Evolutionary conservation across 2,888 invertebrate species (phyloP).

Genomic region (Yponomeuta plumbellus): DNA sequence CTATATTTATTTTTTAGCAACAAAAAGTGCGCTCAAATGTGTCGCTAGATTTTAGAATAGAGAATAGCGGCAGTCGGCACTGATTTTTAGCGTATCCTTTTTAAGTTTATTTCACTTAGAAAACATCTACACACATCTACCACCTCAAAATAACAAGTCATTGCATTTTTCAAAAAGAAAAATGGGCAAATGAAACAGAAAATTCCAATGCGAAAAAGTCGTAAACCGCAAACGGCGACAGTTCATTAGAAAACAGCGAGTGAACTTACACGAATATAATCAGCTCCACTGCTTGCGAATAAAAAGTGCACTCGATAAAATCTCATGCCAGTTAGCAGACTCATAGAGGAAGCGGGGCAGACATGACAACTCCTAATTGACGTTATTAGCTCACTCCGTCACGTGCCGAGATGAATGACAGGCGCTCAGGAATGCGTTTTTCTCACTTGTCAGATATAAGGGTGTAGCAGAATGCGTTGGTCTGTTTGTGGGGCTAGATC

Average conservation of each 20-base stretch:
- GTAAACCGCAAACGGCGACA: neutral
- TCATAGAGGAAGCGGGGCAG: slow-evolving; percentile 8
- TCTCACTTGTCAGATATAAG: slow-evolving; percentile 48
- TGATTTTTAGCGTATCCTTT: too few species aligned
- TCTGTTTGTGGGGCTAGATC: neutral
- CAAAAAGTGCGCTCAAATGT: too few species aligned
- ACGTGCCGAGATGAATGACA: slow-evolving; percentile 53
- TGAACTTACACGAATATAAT: neutral
- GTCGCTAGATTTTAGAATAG: too few species aligned
- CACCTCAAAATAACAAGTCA: too few species aligned
- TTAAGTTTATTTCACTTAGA: too few species aligned
- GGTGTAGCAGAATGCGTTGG: neutral
- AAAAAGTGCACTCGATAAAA: slow-evolving; percentile 2
- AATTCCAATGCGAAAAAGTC: neutral
- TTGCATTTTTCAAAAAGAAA: too few species aligned
- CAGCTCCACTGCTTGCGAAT: neutral
- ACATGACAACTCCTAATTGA: slow-evolving; percentile 13
- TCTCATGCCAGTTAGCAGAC: slow-evolving; percentile 11
- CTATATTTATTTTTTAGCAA: too few species aligned
- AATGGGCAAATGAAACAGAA: too few species aligned
- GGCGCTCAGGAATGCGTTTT: slow-evolving; percentile 60
- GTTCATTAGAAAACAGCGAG: neutral
- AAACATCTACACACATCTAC: too few species aligned
- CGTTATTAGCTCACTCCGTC: slow-evolving; percentile 26
- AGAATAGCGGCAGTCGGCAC: too few species aligned